These are phyloP conservation scores for Thaleichthys pacificus DNA, from an alignment of 2,797 vertebrate genomes.

Conservation along the genomic window DNA sequence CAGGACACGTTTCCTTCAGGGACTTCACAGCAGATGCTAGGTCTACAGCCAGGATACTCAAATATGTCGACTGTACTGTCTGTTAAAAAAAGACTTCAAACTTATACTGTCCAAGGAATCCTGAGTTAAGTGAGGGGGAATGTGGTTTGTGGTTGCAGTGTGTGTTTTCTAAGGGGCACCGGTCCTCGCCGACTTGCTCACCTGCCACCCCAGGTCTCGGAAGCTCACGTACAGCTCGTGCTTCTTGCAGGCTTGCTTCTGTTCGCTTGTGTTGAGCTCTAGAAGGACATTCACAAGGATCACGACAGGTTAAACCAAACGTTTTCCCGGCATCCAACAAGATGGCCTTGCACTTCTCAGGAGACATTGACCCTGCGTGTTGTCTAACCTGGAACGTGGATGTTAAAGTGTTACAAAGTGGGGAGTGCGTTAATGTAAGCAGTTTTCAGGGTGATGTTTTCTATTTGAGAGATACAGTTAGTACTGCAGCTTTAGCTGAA, in stretches of 20 bases:
- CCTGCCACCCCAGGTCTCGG: constrained; percentile 98
- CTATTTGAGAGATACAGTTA: neutral
- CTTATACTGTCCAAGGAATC: neutral
- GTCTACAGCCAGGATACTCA: too few species aligned
- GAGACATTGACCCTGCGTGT: too few species aligned
- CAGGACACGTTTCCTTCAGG: neutral
- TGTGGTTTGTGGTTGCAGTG: neutral
- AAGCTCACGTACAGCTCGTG: constrained; percentile 99
- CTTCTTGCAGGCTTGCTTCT: constrained; percentile 99
- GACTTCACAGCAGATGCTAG: neutral
- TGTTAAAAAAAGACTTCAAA: neutral
- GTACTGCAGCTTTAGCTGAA: too few species aligned
- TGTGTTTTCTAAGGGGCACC: neutral
- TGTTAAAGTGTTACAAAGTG: neutral
- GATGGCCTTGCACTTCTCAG: neutral
- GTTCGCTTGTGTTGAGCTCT: constrained; percentile 97
- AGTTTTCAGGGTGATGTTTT: neutral
- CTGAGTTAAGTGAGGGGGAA: neutral
- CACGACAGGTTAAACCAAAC: too few species aligned
- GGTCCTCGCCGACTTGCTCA: constrained; percentile 54
- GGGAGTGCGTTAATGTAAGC: too few species aligned
- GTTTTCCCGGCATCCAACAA: too few species aligned
- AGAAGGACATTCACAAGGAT: constrained; percentile 30
- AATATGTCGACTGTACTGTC: neutral
- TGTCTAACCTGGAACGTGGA: neutral